Base-by-base conservation (phyloP, 2,797 vertebrate genomes). In the Austrolebias charrua region DNA sequence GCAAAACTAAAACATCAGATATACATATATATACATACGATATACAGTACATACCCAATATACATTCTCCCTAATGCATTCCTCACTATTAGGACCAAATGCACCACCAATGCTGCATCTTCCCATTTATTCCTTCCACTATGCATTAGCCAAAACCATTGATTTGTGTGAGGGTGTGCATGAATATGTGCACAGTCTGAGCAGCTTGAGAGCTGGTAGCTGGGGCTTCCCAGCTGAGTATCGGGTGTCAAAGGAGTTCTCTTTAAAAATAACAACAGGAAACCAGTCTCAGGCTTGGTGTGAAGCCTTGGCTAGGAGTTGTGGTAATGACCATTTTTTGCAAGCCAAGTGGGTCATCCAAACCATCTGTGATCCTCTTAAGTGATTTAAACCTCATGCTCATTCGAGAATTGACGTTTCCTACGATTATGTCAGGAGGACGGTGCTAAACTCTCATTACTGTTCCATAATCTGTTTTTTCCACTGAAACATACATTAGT, bases 401-500 rank as follows among this genome's bases (percentile, higher is more conserved):
- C 45, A 12, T 60, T 73, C 57, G 40, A 42, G 11, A 44, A 46
- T 55, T 43, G 54, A 58, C 5, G 45, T 71, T 80, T 67, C 19
- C 45, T 7, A 1, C 48, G 45, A 62, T 56, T 16, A 51, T 10
- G 28, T 40, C 16, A 40, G 0, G 60, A 29, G 29, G 2, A 15
- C 31, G 38, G 46, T 50, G 16, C 45, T 1, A 13, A 31, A 47
- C 35, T 46, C 2, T 12, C 0, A 38, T 49, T 31, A 31, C 60
- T 31, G 38, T 19, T 29, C 20, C 43, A 68, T 55, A n/a, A 57
- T 28, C 40, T 10, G 29, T 46, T 6, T 15, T 40, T 48, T 18
- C 24, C n/a, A 11, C 47, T 62, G 6, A 38, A 46, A 54, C 91
- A 71, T 93, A 98, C 97, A 70, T 98, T 99, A 55, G 96, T 98